Base-by-base conservation (phyloP, 2,797 vertebrate genomes). In the Nannoperca australis region DNA sequence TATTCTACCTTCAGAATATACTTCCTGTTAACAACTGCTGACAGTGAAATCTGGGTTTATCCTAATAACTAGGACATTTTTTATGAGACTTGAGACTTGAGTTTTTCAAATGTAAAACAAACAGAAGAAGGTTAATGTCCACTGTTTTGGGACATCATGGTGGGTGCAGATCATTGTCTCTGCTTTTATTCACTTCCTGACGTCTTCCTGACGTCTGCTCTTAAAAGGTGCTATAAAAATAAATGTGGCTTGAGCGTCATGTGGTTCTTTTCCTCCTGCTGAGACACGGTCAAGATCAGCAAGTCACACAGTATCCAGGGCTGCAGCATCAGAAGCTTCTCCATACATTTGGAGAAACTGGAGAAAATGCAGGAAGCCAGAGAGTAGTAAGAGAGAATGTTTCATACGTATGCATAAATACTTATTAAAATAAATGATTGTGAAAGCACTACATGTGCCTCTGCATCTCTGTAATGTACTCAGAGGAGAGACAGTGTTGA, bases 151-250 rank as follows among this genome's bases (percentile, higher is more conserved):
- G 5, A 53, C 18, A 17, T 53, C 17, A 32, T 15, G 17, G 7
- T 2, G 9, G 27, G 17, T 64, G n/a, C 38, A 60, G 22, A 22
- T 62, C 34, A 56, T 15, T 73, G 38, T 63, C 15, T 7, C 2
- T 44, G 36, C 51, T 55, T 27, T 58, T 42, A 49, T 58, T 42
- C 50, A 61, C 38, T 60, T 69, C 56, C 4, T 65, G 68, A 59
- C 36, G 12, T 44, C 38, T 60, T 69, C 56, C 4, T 69, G 68
- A 59, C 36, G 12, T 44, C 59, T 70, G 42, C 34, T 42, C 36
- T 45, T 56, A 10, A 78, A 61, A 42, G 55, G 38, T 44, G 17
- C 55, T 22, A n/a, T 51, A 60, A 63, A 63, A 67, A 65, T 68
- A 56, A 78, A 18, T 51, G 20, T 50, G 27, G n/a, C 32, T 53